phyloP scores from a whole-genome alignment of 2,113 vertebrate species.

The Peromyscus maniculatus region DNA sequence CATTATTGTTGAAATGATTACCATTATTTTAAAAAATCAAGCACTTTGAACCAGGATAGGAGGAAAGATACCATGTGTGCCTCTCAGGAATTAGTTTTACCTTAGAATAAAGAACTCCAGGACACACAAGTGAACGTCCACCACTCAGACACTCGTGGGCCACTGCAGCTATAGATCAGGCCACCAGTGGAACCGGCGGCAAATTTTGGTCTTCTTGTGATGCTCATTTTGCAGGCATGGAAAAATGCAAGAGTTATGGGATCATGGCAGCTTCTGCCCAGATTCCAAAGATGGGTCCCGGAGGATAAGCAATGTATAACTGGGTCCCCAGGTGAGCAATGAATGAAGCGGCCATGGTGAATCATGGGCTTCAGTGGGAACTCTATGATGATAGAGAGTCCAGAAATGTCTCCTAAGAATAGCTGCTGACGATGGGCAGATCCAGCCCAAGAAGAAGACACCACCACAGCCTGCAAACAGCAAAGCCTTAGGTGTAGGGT shows the following conservation, averaged over 20 bases:
- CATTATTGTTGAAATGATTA: not conserved
- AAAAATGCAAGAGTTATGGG: not conserved
- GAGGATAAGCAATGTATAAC: not conserved
- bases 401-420: not conserved
- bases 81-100: not conserved
- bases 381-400: not conserved
- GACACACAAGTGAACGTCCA: no score
- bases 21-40: not conserved
- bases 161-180: not conserved
- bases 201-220: not conserved
- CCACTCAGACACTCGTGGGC: not conserved
- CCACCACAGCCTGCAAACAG: not conserved
- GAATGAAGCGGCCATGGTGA: not conserved
- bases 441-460: not conserved
- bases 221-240: not conserved
- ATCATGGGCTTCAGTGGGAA: not conserved
- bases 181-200: not conserved
- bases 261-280: not conserved
- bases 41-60: not conserved
- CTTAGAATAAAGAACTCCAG: not conserved
- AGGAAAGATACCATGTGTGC: not conserved
- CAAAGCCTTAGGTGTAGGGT: no score
- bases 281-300: not conserved
- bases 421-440: not conserved
- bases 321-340: not conserved